A percentile compares a stretch with the other conserved stretches of the same genome.
These are phyloP conservation scores for Pangasius larnaudii DNA, from an alignment of 2,797 vertebrate genomes.

Conservation along the genomic window DNA sequence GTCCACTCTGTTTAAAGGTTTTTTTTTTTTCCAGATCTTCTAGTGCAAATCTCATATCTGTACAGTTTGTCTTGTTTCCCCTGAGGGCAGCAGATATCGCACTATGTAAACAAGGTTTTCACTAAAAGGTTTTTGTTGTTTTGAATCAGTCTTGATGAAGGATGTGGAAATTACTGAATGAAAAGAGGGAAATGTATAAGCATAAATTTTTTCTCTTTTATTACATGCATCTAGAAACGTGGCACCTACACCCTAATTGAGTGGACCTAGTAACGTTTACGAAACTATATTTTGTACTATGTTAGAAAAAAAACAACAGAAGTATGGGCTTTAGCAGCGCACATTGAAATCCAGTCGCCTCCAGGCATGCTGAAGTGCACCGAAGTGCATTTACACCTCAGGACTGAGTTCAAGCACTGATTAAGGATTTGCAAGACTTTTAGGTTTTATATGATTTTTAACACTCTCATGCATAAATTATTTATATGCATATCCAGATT, in stretches of 20 bases:
- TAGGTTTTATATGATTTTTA: no score
- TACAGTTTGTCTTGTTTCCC: neutral
- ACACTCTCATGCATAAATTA: no score
- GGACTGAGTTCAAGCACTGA: no score
- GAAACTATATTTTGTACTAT: no score
- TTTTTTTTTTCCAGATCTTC: neutral
- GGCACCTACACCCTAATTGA: neutral
- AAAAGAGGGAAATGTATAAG: neutral
- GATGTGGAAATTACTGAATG: neutral
- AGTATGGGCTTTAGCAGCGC: neutral
- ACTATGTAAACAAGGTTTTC: neutral
- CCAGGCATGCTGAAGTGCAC: neutral
- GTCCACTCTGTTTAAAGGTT: neutral
- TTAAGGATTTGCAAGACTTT: no score
- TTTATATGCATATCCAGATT: no score
- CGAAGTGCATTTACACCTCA: no score
- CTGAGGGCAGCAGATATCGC: neutral
- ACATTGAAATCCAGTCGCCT: neutral
- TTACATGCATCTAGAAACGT: neutral
- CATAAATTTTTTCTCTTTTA: neutral
- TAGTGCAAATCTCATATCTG: neutral
- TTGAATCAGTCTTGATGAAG: neutral
- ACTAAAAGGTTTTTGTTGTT: neutral
- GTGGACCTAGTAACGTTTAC: no score
- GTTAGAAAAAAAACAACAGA: neutral